Conservation (phyloP, 2,888 invertebrate genomes). For the Melanchra persicariae region DNA sequence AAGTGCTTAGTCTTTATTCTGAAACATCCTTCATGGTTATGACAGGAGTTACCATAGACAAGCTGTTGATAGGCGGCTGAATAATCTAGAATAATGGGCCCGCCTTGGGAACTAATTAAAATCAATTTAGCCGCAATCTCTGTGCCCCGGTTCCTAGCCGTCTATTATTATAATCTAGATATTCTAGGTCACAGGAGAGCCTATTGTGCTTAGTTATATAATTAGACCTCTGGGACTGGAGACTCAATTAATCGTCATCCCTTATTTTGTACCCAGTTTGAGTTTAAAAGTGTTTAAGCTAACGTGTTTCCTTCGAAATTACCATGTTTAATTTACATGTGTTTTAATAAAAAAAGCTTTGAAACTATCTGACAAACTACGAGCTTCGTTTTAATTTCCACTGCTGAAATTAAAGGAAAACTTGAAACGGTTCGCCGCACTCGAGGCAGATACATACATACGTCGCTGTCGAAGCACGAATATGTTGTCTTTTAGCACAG, state of each 20-base stretch:
- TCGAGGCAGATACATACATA: too few species aligned
- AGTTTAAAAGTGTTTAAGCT: background rate
- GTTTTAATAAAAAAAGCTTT: background rate
- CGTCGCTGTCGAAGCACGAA: too few species aligned
- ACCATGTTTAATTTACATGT: slow-evolving; percentile 13
- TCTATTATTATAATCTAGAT: slow-evolving; percentile 30
- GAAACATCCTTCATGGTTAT: background rate
- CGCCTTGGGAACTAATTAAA: slow-evolving; percentile 43
- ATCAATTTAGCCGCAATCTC: slow-evolving; percentile 42
- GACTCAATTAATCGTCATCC: background rate
- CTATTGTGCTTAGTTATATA: background rate
- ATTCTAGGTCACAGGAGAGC: slow-evolving; percentile 28
- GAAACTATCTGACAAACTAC: background rate
- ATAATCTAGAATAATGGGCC: slow-evolving; percentile 29
- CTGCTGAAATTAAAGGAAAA: background rate
- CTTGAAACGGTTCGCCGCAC: background rate
- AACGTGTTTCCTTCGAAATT: background rate
- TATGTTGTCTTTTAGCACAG: too few species aligned
- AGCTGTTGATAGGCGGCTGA: slow-evolving; percentile 8
- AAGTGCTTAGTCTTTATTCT: background rate
- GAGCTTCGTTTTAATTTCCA: slow-evolving; percentile 29
- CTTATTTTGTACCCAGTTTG: too few species aligned
- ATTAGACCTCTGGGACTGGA: background rate
- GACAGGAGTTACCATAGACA: slow-evolving; percentile 3
- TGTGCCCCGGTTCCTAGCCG: background rate